Percentiles rank a stretch among this genome's conserved stretches.
These are phyloP conservation scores for Hemitrygon akajei DNA, from an alignment of 2,797 vertebrate genomes.

Conservation along the genomic window DNA sequence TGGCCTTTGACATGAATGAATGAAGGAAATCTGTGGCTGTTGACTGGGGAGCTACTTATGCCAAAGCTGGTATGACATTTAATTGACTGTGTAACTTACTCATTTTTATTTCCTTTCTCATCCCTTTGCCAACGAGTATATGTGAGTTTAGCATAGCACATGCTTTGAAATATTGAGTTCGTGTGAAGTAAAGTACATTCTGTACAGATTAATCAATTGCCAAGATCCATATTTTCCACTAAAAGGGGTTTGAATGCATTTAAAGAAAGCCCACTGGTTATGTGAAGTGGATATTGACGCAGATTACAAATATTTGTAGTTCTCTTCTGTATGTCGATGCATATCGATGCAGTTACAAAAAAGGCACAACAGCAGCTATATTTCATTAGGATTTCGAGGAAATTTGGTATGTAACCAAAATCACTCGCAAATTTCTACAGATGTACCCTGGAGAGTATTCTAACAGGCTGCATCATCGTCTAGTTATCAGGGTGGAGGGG, in stretches of 20 bases:
- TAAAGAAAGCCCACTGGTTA: neutral
- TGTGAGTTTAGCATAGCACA: neutral
- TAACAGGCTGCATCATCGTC: no score
- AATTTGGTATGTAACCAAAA: no score
- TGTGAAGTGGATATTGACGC: neutral
- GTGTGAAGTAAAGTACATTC: neutral
- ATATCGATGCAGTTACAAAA: no score
- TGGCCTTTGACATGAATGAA: neutral
- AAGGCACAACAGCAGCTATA: no score
- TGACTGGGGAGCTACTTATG: neutral
- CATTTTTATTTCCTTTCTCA: constrained; percentile 16
- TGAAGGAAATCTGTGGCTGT: neutral
- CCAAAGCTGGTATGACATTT: neutral
- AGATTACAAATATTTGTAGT: neutral
- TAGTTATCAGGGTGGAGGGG: no score
- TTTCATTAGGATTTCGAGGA: no score
- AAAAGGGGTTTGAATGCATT: neutral
- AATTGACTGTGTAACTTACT: neutral
- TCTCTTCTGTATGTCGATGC: no score
- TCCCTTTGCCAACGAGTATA: neutral
- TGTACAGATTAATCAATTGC: neutral
- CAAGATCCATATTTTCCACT: neutral
- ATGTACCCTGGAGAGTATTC: no score
- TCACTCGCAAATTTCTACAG: no score
- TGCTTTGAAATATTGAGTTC: neutral